Evolutionary conservation across 2,797 vertebrate genomes (phyloP).

Genomic region (Etheostoma nigrum): DNA sequence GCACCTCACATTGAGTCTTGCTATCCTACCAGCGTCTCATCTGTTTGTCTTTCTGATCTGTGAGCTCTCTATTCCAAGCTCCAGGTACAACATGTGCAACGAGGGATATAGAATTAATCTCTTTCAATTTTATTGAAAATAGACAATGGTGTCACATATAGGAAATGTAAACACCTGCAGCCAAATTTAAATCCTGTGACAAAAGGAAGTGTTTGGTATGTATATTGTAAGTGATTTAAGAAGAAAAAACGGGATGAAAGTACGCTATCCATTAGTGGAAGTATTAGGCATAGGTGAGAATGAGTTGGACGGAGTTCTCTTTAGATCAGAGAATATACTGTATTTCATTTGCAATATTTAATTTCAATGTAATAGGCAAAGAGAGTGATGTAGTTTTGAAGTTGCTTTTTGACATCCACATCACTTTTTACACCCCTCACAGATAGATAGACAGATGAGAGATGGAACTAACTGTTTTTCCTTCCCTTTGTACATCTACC

Average conservation of each 20-base stretch:
- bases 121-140: slow-evolving; percentile 13
- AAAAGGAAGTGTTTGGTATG: slow-evolving; percentile 16
- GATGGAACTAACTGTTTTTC: slow-evolving; percentile 39
- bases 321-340: slow-evolving; percentile 17
- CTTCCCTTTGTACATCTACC: slow-evolving; percentile 27
- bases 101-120: slow-evolving; percentile 14
- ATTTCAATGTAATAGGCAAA: slow-evolving; percentile 20
- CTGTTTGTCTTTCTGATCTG: slow-evolving; percentile 41
- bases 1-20: background rate
- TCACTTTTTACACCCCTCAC: slow-evolving; percentile 30
- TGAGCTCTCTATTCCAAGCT: slow-evolving; percentile 27
- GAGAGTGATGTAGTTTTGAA: background rate
- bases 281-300: background rate
- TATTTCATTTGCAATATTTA: slow-evolving; percentile 41
- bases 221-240: slow-evolving; percentile 5
- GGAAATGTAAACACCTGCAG: slow-evolving; percentile 10
- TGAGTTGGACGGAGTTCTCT: background rate
- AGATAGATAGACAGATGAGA: slow-evolving; percentile 28
- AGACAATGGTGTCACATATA: background rate
- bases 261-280: background rate
- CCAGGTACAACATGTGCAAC: slow-evolving; percentile 41
- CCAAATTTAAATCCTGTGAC: slow-evolving; percentile 3
- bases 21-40: slow-evolving; percentile 24
- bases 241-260: background rate
- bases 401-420: slow-evolving; percentile 11